Evolutionary conservation across 2,888 invertebrate species (phyloP), one percentile per base, ranked within the genome.

Genomic region (Yponomeuta evonymella): DNA sequence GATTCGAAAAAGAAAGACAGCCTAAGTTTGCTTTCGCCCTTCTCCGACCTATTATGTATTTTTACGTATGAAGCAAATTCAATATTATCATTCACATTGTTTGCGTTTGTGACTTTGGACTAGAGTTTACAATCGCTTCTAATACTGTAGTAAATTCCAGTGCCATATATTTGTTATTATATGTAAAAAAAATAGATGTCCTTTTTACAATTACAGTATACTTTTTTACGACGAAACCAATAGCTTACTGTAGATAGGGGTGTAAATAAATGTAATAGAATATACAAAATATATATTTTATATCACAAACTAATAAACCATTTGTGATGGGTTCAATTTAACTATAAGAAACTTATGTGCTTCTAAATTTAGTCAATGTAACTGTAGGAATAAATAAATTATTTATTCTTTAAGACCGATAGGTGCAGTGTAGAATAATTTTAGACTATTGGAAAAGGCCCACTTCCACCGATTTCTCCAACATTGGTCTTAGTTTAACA

Each of bases 341-440:
- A 58, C 15, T 58, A 15, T 15, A 15, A 58, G 51, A 58, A 58
- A 58, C 15, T 65, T 65, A 65, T 65, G 29, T 65, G 65, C 65
- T 65, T 30, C 65, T 65, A 65, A 65, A 65, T 65, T 65, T 74
- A 76, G 76, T 75, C 74, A 75, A 43, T 2, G 36, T 36, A 36
- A 36, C 36, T 36, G 74, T 74, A 66, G 69, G 79, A 81, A 79
- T 73, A 76, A 82, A 78, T 86, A 83, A 86, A 83, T 86, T 85
- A 86, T 86, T 85, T 83, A 82, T 85, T 79, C 76, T 76, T 62
- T 71, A 76, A 81, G 80, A 73, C 79, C 74, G 79, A 76, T 80
- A 74, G 51, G 51, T 58, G 51, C 15, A 58, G 51, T 58, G 51
- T 58, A 73, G 72, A 71, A 72, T 75, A 77, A 73, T 72, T 67